Percentiles rank a stretch among this genome's conserved stretches.
Conservation (phyloP, 1,140 invertebrate genomes). For the Zaprionus lachaisei region DNA sequence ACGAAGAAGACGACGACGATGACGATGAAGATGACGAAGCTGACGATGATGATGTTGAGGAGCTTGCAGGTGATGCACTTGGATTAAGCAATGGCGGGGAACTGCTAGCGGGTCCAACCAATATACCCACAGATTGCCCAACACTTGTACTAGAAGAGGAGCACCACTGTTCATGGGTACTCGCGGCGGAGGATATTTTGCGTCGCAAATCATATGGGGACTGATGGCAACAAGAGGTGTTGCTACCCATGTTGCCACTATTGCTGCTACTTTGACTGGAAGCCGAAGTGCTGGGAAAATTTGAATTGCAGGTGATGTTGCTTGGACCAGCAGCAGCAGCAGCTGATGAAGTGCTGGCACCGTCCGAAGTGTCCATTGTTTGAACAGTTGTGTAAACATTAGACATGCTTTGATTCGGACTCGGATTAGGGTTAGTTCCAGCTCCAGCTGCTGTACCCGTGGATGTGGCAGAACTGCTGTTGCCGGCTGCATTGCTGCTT, state of each 20-base stretch:
- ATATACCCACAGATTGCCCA: conserved; percentile 49
- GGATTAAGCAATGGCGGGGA: conserved; percentile 71
- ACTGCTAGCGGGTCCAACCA: conserved; percentile 69
- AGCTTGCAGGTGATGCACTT: conserved; percentile 66
- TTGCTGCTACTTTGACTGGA: conserved; percentile 31
- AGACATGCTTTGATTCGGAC: conserved; percentile 33
- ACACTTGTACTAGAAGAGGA: conserved; percentile 44
- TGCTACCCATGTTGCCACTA: conserved; percentile 62
- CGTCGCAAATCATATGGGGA: conserved; percentile 93
- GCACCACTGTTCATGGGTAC: conserved; percentile 86
- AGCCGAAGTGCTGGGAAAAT: conserved; percentile 55
- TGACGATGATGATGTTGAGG: conserved; percentile 59
- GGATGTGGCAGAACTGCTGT: conserved; percentile 22
- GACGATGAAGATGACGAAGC: conserved; percentile 60
- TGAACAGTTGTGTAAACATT: conserved; percentile 64
- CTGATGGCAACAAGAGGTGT: conserved; percentile 88
- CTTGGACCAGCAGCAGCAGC: conserved; percentile 35
- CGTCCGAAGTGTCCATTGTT: conserved; percentile 71
- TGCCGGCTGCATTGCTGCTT: conserved; percentile 31
- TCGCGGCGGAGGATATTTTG: conserved; percentile 91
- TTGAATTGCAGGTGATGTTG: conserved; percentile 46
- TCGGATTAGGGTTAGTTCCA: background rate
- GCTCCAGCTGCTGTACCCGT: conserved; percentile 17
- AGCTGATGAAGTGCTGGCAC: conserved; percentile 35
- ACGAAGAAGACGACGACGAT: conserved; percentile 63